phyloP scores from a whole-genome alignment of 2,888 invertebrate genomes.

The Limnephilus marmoratus region DNA sequence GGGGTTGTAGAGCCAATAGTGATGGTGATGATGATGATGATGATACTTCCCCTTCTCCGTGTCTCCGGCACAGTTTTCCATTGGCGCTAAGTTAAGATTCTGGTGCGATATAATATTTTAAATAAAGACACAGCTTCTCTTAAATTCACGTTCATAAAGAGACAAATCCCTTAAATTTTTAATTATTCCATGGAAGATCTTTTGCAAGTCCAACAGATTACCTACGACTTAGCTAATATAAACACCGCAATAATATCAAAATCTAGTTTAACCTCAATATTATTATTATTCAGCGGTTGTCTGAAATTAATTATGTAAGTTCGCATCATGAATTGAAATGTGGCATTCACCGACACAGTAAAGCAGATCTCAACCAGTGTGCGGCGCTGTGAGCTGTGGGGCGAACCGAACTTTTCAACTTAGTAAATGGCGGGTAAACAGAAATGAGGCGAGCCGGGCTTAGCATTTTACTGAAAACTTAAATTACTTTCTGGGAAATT shows the following conservation, averaged over 20 bases:
- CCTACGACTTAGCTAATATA: not conserved
- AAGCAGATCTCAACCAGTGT: slow-evolving; percentile 35
- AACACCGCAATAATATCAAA: slow-evolving; percentile 13
- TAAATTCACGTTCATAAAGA: not conserved
- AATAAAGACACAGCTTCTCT: not conserved
- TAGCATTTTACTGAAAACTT: slow-evolving; percentile 64
- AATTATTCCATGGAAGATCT: not conserved
- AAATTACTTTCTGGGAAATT: slow-evolving; percentile 64
- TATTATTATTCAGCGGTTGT: not conserved
- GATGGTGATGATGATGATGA: too few species aligned
- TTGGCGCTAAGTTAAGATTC: not conserved
- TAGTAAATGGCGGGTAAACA: slow-evolving; percentile 61
- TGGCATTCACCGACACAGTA: slow-evolving; percentile 32
- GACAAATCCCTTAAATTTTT: not conserved
- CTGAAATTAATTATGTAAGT: slow-evolving; percentile 44
- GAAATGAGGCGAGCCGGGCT: slow-evolving; percentile 53
- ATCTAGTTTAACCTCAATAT: not conserved
- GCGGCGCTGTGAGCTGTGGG: not conserved
- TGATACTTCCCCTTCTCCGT: too few species aligned
- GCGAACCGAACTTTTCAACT: slow-evolving; percentile 60
- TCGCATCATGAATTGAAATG: slow-evolving; percentile 43
- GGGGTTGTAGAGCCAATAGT: too few species aligned
- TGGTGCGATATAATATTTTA: not conserved
- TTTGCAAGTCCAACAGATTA: not conserved
- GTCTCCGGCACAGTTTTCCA: too few species aligned